Percentiles rank a stretch among this genome's conserved stretches.
Conservation (phyloP, 2,888 invertebrate species). For the Torymus texanus region DNA sequence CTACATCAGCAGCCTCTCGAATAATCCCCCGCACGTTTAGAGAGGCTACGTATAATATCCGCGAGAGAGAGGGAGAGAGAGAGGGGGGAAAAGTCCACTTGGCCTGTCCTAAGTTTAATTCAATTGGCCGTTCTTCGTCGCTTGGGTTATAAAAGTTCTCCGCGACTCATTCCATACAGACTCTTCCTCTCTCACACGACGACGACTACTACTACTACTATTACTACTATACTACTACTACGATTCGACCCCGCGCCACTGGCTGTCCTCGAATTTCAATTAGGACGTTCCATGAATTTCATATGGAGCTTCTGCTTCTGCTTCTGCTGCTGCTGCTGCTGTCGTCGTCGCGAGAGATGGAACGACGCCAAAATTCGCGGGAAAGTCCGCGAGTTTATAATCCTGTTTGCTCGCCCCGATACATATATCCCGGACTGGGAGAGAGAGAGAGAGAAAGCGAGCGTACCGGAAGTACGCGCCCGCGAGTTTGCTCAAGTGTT, state of each 20-base stretch:
- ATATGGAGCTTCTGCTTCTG: constrained; percentile 14
- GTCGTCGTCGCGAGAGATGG: constrained; percentile 32
- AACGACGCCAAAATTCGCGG: constrained; percentile 49
- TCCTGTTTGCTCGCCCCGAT: constrained; percentile 49
- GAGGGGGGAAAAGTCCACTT: neutral
- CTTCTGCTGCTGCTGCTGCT: too few species aligned
- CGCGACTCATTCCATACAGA: constrained; percentile 1
- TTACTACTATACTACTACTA: too few species aligned
- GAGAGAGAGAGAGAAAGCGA: neutral
- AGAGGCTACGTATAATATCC: too few species aligned
- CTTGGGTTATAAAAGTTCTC: constrained; percentile 27
- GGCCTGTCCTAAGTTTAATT: constrained; percentile 21
- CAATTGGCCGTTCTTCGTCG: constrained; percentile 30
- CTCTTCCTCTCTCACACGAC: neutral
- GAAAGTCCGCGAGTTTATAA: constrained; percentile 50
- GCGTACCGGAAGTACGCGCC: too few species aligned
- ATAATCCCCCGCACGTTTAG: too few species aligned
- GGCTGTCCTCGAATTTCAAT: constrained; percentile 57
- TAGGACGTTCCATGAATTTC: constrained; percentile 56
- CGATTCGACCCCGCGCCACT: neutral
- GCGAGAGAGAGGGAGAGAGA: too few species aligned
- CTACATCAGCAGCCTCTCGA: too few species aligned
- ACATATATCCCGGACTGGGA: neutral
- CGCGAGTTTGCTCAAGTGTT: too few species aligned
- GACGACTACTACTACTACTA: too few species aligned